These are phyloP conservation scores for Trachelus tabidus DNA, from an alignment of 2,888 invertebrate genomes.

Conservation along the genomic window DNA sequence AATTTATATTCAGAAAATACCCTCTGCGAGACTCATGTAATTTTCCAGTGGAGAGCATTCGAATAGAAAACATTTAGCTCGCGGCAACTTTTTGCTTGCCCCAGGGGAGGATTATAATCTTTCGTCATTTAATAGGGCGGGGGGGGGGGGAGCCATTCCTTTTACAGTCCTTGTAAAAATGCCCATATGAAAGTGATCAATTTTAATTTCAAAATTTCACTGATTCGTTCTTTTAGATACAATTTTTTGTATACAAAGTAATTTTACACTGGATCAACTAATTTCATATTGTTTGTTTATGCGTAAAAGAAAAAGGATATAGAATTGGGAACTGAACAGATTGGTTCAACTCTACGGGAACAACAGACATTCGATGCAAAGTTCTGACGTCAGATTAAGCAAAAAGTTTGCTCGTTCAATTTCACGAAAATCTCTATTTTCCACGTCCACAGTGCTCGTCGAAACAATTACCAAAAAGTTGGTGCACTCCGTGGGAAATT, in stretches of 20 bases:
- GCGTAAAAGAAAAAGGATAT: not conserved
- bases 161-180: not conserved
- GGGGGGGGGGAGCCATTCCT: not conserved
- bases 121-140: not conserved
- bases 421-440: not conserved
- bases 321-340: not conserved
- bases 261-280: too few species aligned
- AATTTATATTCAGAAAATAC: conserved; percentile 51
- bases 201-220: not conserved
- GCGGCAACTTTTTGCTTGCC: not conserved
- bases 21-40: conserved; percentile 37
- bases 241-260: not conserved
- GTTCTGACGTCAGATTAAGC: not conserved
- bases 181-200: not conserved
- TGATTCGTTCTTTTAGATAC: not conserved
- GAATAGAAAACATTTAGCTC: conserved; percentile 45
- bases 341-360: not conserved
- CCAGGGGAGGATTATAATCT: not conserved
- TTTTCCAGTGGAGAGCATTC: conserved; percentile 47
- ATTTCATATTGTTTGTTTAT: not conserved
- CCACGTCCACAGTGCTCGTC: not conserved
- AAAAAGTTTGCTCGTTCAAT: not conserved
- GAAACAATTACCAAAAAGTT: not conserved
- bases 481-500: not conserved
- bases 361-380: not conserved